phyloP scores from a whole-genome alignment of 2,888 invertebrate species.

The Lasioglossum vierecki region DNA sequence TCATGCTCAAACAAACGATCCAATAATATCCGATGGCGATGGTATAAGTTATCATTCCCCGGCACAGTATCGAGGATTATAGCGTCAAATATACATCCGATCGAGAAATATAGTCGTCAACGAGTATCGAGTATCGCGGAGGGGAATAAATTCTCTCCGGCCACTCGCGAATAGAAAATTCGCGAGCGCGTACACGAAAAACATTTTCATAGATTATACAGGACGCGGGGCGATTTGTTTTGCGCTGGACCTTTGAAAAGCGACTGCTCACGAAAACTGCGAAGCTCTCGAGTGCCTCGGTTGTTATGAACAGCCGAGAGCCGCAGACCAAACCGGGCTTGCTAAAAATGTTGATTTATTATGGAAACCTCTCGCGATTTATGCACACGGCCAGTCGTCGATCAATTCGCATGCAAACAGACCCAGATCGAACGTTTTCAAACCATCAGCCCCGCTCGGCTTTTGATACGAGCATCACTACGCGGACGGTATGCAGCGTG shows the following conservation, averaged over 20 bases:
- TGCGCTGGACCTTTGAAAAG: not conserved
- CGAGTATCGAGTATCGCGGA: not conserved
- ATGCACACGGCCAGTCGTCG: not conserved
- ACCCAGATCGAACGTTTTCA: not conserved
- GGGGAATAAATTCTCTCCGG: not conserved
- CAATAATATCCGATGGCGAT: not conserved
- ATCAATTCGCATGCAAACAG: not conserved
- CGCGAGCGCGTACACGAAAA: not conserved
- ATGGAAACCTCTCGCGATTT: not conserved
- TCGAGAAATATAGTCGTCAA: not conserved
- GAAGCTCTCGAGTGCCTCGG: not conserved
- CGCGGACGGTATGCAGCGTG: not conserved
- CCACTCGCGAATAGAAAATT: not conserved
- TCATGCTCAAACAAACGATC: not conserved
- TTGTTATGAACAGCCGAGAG: not conserved
- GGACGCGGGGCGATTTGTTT: not conserved
- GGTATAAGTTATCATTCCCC: not conserved
- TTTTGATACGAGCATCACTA: not conserved
- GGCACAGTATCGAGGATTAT: not conserved
- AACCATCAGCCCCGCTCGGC: not conserved
- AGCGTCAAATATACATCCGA: not conserved
- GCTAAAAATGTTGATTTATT: conserved; percentile 11
- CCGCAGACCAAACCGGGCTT: not conserved
- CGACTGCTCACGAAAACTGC: not conserved
- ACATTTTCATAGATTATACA: not conserved